Percentiles rank a stretch among this genome's conserved stretches.
These are phyloP conservation scores for Oreohelix idahoensis DNA, from an alignment of 1,140 invertebrate genomes.

Conservation along the genomic window DNA sequence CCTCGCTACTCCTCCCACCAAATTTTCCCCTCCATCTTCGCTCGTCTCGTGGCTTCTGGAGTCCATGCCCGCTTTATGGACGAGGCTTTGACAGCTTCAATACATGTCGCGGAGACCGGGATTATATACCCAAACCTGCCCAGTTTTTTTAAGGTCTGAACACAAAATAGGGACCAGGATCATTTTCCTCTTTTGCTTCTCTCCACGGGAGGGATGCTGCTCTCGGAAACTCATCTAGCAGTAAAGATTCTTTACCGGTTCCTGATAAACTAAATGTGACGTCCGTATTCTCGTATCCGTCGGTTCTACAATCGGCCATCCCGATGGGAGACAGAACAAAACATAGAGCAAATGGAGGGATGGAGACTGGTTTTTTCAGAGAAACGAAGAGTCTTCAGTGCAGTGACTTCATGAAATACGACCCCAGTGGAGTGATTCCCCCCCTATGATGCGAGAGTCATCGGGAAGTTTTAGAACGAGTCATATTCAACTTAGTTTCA, in stretches of 20 bases:
- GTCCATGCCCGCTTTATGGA: background rate
- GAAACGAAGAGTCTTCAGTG: background rate
- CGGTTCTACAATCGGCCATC: background rate
- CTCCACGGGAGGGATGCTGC: background rate
- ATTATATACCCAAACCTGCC: constrained; percentile 7
- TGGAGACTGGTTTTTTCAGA: background rate
- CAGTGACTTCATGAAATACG: background rate
- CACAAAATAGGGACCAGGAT: background rate
- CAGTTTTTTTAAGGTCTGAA: background rate
- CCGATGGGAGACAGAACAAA: background rate
- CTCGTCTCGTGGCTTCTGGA: background rate
- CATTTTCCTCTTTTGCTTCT: constrained; percentile 14
- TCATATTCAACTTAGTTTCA: no score
- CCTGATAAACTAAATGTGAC: background rate
- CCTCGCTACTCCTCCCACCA: background rate
- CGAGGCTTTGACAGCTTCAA: background rate
- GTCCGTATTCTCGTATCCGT: background rate
- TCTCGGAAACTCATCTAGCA: constrained; percentile 17
- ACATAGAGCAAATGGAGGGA: background rate
- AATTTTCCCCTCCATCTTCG: background rate
- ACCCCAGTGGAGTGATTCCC: background rate
- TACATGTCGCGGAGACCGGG: background rate
- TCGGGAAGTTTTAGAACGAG: no score
- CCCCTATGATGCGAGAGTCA: no score
- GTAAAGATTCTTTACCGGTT: background rate